Base-by-base conservation (phyloP, 2,888 invertebrate genomes). In the Eucriotettix oculatus region DNA sequence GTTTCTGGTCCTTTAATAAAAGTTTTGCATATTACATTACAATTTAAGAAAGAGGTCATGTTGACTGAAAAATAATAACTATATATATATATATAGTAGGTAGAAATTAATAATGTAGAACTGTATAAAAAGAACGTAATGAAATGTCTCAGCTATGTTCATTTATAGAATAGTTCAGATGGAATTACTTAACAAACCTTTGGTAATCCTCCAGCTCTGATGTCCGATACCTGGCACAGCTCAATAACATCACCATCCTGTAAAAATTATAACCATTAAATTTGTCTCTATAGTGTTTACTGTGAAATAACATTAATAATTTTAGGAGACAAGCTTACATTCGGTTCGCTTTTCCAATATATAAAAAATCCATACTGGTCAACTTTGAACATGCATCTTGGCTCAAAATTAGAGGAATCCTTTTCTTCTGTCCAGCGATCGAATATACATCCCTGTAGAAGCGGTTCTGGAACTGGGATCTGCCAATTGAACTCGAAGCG, bases 401-500 rank as follows among this genome's bases (percentile, higher is more conserved):
- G 83, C 73, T 97, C 94, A 60, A 86, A 79, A 67, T 93, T 95
- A 55, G 87, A 86, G 70, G 90, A 90, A 73, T 95, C 95, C 74
- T 91, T 93, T 72, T 96, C 96, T 76, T 99, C 99, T 61, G 94
- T 92, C 96, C 97, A 99, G 68, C 97, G 83, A 79, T 99, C 98
- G 75, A 98, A 95, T 59, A 85, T 80, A 67, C 89, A 88, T 60
- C 99, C 99, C 71, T 82, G 79, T 58, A 86, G 79, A 56, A 96
- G 79, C 54, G 86, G 81, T 70, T 92, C 88, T 56, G 97, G 97
- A 67, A 98, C 92, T 63, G 90, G 86, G 70, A 93, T 88, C 74
- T 90, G 92, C 98, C 98, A 99, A 80, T 93, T 90, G 80, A 99
- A 99, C 74, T 98, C 97, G 78, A 94, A 97, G 76, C 89, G 90